Percentiles rank a stretch among this genome's conserved stretches.
Evolutionary conservation across 2,888 invertebrate species (phyloP).

Genomic region (Oscheius sp.): DNA sequence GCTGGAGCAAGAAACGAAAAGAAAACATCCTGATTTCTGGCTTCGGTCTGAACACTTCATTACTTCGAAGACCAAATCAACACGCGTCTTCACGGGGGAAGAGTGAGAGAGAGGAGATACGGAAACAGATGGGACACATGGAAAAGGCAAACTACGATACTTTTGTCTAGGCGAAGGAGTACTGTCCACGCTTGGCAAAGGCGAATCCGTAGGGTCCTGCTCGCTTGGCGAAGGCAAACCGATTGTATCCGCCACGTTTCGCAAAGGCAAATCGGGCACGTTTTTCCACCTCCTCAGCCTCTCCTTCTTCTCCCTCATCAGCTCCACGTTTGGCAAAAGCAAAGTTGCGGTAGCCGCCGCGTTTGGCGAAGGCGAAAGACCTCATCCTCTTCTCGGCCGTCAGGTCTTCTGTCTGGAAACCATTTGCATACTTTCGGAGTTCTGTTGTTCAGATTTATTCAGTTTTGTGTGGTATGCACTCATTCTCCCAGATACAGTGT

Average conservation of each 20-base stretch:
- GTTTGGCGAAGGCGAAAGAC: conserved; percentile 35
- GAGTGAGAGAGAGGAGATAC: no score
- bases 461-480: background rate
- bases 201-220: conserved; percentile 58
- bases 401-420: conserved; percentile 32
- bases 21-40: conserved; percentile 29
- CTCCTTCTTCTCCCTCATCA: conserved; percentile 41
- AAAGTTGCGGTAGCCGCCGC: conserved; percentile 40
- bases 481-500: no score
- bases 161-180: conserved; percentile 49
- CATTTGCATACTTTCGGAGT: background rate
- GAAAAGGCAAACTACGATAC: conserved; percentile 21
- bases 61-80: conserved; percentile 35
- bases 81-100: conserved; percentile 35
- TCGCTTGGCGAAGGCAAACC: conserved; percentile 58
- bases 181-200: conserved; percentile 53
- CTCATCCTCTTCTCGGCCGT: conserved; percentile 37
- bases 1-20: conserved; percentile 1
- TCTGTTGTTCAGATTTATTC: background rate
- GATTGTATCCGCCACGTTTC: conserved; percentile 48
- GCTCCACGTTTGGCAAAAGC: conserved; percentile 55
- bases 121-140: background rate
- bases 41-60: conserved; percentile 27
- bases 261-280: conserved; percentile 54
- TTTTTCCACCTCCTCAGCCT: conserved; percentile 43